phyloP scores from a whole-genome alignment of 2,797 vertebrate genomes.

The Antennarius maculatus region DNA sequence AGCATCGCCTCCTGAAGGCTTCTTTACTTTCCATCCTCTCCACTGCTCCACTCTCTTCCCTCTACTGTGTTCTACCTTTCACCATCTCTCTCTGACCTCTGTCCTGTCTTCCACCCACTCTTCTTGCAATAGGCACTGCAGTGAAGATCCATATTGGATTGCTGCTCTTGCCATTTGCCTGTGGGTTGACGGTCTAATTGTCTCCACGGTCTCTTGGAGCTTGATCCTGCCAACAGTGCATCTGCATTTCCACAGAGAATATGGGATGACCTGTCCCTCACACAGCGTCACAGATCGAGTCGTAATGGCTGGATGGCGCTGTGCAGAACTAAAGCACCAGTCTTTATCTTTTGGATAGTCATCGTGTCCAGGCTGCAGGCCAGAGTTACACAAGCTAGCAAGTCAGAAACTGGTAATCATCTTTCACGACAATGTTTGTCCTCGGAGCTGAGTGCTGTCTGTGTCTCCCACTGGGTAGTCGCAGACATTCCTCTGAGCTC shows the following conservation, averaged over 20 bases:
- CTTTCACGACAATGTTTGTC: slow-evolving; percentile 13
- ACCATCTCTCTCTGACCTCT: slow-evolving; percentile 34
- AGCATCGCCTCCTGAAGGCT: too few species aligned
- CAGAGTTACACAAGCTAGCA: slow-evolving; percentile 5
- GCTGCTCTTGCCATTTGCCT: slow-evolving; percentile 63
- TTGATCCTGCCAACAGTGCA: slow-evolving; percentile 26
- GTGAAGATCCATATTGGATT: slow-evolving; percentile 60
- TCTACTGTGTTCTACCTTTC: not conserved
- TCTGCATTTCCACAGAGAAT: slow-evolving; percentile 52
- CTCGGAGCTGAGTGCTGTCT: not conserved
- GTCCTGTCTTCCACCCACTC: slow-evolving; percentile 42
- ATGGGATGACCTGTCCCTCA: slow-evolving; percentile 23
- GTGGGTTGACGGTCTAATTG: slow-evolving; percentile 63
- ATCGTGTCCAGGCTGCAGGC: slow-evolving; percentile 1
- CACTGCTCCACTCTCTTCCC: too few species aligned
- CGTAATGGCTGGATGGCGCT: not conserved
- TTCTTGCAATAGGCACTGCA: slow-evolving; percentile 21
- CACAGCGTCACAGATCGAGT: slow-evolving; percentile 14
- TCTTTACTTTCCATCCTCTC: too few species aligned
- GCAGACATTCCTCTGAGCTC: not conserved
- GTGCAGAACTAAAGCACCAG: not conserved
- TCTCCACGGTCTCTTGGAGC: slow-evolving; percentile 38
- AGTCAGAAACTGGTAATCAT: slow-evolving; percentile 15
- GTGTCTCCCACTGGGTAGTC: not conserved
- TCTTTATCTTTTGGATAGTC: slow-evolving; percentile 1